phyloP scores from a whole-genome alignment of 2,888 invertebrate genomes.

The Tachina fera region DNA sequence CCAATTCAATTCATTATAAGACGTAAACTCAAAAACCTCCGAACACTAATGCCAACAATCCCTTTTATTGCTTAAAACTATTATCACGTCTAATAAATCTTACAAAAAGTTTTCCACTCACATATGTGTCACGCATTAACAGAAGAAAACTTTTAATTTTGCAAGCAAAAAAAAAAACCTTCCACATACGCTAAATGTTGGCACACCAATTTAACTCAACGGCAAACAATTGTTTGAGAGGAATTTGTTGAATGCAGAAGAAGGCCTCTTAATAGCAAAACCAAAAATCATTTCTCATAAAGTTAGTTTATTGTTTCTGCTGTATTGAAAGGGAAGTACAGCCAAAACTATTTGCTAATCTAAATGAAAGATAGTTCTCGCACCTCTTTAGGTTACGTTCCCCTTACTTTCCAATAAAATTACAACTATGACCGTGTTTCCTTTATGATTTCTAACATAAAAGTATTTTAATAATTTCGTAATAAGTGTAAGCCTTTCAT shows the following conservation, averaged over 20 bases:
- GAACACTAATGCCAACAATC: slow-evolving; percentile 7
- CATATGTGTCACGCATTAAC: slow-evolving; percentile 50
- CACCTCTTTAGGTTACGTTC: background rate
- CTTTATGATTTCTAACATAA: background rate
- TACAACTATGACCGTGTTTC: background rate
- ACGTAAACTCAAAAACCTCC: slow-evolving; percentile 8
- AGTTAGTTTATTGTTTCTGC: background rate
- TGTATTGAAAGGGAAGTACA: background rate
- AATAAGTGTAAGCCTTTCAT: background rate
- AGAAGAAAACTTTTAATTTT: slow-evolving; percentile 34
- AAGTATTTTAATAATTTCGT: slow-evolving; percentile 20
- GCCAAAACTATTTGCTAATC: background rate
- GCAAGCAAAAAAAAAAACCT: background rate
- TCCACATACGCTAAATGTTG: background rate
- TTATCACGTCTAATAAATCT: slow-evolving; percentile 53
- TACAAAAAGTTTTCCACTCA: slow-evolving; percentile 27
- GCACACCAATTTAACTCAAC: background rate
- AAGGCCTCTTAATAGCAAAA: background rate
- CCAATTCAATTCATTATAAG: slow-evolving; percentile 28
- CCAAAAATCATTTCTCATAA: background rate
- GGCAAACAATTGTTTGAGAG: background rate
- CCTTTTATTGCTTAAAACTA: slow-evolving; percentile 45
- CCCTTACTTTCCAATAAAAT: background rate
- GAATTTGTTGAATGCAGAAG: background rate
- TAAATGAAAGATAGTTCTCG: no score